Evolutionary conservation across 2,888 invertebrate genomes (phyloP).

Genomic region (Dugesia japonica): DNA sequence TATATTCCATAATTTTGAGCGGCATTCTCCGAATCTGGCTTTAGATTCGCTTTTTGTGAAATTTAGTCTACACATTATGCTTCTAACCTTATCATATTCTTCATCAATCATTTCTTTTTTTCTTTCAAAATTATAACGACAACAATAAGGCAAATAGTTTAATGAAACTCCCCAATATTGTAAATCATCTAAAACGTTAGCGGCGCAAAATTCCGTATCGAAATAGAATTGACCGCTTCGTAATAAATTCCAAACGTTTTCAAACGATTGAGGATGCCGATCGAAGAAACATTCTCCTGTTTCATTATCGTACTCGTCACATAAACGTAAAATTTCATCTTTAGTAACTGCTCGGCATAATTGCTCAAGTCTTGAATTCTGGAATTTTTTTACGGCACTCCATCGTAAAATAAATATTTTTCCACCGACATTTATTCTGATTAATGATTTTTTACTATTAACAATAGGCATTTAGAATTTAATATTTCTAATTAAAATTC

Average conservation of each 20-base stretch:
- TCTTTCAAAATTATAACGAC: neutral
- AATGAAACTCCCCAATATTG: neutral
- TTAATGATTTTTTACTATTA: neutral
- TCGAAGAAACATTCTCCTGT: neutral
- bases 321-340: neutral
- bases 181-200: neutral
- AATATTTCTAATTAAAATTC: too few species aligned
- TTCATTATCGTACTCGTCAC: neutral
- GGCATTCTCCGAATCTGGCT: neutral
- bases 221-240: neutral
- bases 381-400: neutral
- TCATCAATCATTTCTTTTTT: neutral
- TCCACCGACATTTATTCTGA: conserved; percentile 1
- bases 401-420: neutral
- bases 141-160: neutral
- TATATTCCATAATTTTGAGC: neutral
- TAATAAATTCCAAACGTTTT: conserved; percentile 10
- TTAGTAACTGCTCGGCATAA: neutral
- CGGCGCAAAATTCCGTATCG: neutral
- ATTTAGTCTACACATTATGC: neutral
- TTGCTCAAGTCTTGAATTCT: neutral
- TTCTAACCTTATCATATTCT: neutral
- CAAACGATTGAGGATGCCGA: conserved; percentile 3
- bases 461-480: neutral
- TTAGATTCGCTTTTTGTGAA: neutral